Evolutionary conservation across 2,113 vertebrate species (phyloP).

Genomic region (Mesoclemmys tuberculata): DNA sequence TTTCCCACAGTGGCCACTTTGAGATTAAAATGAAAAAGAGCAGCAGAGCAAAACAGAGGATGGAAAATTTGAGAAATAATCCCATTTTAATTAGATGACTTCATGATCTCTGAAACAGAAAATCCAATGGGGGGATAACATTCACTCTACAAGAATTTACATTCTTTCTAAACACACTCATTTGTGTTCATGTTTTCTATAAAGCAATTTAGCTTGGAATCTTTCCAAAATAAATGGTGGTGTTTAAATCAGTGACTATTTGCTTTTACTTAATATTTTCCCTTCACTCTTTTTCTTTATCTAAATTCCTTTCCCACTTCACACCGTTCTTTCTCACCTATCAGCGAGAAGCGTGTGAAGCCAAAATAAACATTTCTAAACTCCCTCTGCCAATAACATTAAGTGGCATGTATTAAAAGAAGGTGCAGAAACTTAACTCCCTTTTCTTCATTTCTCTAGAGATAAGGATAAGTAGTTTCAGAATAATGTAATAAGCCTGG

Average conservation of each 20-base stretch:
- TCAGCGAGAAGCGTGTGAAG: background rate
- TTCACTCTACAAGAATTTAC: background rate
- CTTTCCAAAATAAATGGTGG: conserved; percentile 10
- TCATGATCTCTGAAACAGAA: conserved; percentile 54
- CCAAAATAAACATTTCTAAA: background rate
- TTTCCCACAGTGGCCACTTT: background rate
- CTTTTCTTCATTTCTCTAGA: conserved; percentile 38
- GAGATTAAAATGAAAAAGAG: conserved; percentile 22
- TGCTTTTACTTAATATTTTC: background rate
- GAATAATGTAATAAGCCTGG: conserved; percentile 48
- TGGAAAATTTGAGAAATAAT: conserved; percentile 49
- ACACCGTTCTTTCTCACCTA: background rate
- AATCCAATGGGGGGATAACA: background rate
- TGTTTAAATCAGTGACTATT: conserved; percentile 30
- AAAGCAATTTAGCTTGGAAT: conserved; percentile 18
- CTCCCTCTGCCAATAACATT: background rate
- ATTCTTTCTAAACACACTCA: background rate
- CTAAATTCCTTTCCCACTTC: background rate
- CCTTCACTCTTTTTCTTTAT: background rate
- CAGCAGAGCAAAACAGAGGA: conserved; percentile 8
- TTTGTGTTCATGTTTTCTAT: conserved; percentile 35
- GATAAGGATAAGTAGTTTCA: conserved; percentile 14
- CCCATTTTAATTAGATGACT: conserved; percentile 47
- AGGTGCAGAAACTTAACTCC: background rate
- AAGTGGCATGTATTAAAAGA: background rate